Evolutionary conservation across 2,888 invertebrate genomes (phyloP), one percentile per base, ranked within the genome.

Genomic region (Tanytarsus gracilentus): DNA sequence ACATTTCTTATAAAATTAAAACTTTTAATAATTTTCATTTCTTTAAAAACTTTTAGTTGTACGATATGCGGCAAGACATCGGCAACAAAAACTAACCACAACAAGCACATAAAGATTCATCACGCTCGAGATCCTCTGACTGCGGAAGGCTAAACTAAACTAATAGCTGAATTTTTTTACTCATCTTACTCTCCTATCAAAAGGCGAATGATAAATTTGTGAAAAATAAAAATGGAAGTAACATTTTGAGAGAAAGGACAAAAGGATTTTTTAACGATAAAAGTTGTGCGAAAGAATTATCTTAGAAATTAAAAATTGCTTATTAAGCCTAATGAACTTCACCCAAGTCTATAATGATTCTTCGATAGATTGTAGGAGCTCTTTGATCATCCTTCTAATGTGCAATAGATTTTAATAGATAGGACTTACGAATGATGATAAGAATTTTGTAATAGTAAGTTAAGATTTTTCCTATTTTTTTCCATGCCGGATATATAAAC

Each of bases 1-100:
- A n/a, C n/a, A n/a, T 48, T 3, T 2, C 23, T 48, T 25, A 48
- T 48, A 9, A 2, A 44, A 5, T 14, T 44, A 44, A 44, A 8
- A 44, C n/a, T 44, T 16, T n/a, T 8, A 44, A 44, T 11, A 18
- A 44, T 44, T 44, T 18, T n/a, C 16, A 44, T 18, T 18, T 44
- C 9, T 30, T 30, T 68, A n/a, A 44, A 86, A 58, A 91, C 91
- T 29, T 90, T 84, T 73, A 79, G 86, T 0, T 92, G 92, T 74
- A 87, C 86, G 67, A 87, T 92, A 62, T 92, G 92, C 72, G 91
- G 90, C 27, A 92, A 92, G 75, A 86, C 88, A 7, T 89, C 89
- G 51, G 86, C 88, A 66, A 91, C 91, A 61, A 91, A 91, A 74
- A 89, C 89, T 48, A 92, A 92, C 75, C 91, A 92, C 69, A 90